Evolutionary conservation across 2,113 vertebrate species (phyloP).

Genomic region (Copsychus sechellarum): DNA sequence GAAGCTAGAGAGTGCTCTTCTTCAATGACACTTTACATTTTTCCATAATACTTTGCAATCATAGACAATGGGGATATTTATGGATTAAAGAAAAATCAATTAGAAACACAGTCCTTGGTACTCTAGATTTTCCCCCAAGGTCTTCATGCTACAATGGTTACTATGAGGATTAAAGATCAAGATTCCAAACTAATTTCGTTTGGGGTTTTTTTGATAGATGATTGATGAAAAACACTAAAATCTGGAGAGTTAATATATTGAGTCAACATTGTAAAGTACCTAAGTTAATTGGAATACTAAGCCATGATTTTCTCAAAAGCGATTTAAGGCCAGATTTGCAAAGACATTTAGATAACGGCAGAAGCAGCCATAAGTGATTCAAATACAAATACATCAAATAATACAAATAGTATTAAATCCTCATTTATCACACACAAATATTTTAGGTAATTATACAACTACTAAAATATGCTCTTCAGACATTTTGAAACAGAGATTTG

Average conservation of each 20-base stretch:
- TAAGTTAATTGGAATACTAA: not conserved
- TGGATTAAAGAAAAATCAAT: constrained; percentile 24
- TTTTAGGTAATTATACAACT: not conserved
- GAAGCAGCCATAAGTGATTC: not conserved
- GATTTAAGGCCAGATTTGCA: not conserved
- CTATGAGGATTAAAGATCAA: not conserved
- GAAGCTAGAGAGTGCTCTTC: not conserved
- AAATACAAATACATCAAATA: not conserved
- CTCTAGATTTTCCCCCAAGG: not conserved
- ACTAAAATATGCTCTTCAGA: not conserved
- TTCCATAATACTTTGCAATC: not conserved
- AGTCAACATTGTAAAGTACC: not conserved
- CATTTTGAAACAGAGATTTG: not conserved
- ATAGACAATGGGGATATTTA: not conserved
- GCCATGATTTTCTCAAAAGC: not conserved
- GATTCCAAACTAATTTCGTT: not conserved
- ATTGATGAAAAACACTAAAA: constrained; percentile 14
- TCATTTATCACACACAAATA: not conserved
- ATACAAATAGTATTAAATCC: not conserved
- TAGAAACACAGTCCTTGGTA: not conserved
- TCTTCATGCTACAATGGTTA: not conserved
- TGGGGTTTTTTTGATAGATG: not conserved
- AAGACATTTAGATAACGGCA: not conserved
- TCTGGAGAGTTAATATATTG: not conserved
- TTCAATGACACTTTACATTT: not conserved